Evolutionary conservation across 2,888 invertebrate genomes (phyloP), one percentile per base, ranked within the genome.

Genomic region (Nymphalis urticae): DNA sequence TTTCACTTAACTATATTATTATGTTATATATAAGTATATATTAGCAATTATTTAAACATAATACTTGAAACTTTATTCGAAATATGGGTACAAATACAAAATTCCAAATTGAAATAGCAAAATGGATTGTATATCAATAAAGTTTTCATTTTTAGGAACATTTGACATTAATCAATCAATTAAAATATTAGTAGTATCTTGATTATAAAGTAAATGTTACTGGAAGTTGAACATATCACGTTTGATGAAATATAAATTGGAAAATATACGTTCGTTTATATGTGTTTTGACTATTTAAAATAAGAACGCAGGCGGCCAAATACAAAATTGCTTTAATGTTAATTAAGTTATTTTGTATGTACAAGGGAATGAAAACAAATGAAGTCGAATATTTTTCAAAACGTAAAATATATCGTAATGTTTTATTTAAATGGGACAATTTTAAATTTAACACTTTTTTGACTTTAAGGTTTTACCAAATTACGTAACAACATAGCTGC

Each of bases 401-500:
- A 42, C 13, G 42, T 42, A 42, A 42, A 42, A 13, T 42, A 13
- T 42, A 10, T 42, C 8, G 16, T 17, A 56, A 32, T 27, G 54
- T 56, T 56, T 17, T 17, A 51, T 71, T 66, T 68, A 70, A 72
- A 66, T 24, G 42, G 56, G 51, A 64, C 62, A 68, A 62, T 66
- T 66, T 50, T 24, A 60, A 65, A 68, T 72, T 60, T 50, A 48
- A 62, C 56, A 64, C 61, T 68, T 65, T 71, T 73, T 77, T 74
- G 76, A 80, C 76, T 78, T 79, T 78, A 74, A 77, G 76, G 78
- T 83, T 84, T 85, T 86, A 81, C 75, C 80, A 81, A 87, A 87
- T 87, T 83, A 82, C 84, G 68, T 77, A 82, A 77, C 82, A 84
- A 85, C 86, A 87, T 83, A 82, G 78, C 54, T 56, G 54, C 83